These are phyloP conservation scores for Drosophila paranaensis DNA, from an alignment of 2,888 invertebrate species.

Conservation along the genomic window DNA sequence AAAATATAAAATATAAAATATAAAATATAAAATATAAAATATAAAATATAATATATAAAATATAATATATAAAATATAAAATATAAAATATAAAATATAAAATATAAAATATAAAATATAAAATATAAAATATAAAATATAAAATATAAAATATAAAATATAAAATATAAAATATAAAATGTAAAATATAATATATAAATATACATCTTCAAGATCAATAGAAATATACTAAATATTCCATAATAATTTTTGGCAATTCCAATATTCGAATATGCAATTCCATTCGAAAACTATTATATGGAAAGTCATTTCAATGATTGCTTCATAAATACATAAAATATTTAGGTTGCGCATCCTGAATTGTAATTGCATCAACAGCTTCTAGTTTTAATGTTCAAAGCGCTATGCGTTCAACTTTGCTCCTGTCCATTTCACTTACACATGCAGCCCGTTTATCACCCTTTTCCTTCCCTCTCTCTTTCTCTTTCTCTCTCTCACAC, in stretches of 20 bases:
- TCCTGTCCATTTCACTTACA: constrained; percentile 41
- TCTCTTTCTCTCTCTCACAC: constrained; percentile 11
- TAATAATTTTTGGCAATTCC: neutral
- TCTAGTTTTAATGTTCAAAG: constrained; percentile 27
- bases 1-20: too few relatives aligned
- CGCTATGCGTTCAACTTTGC: constrained; percentile 42
- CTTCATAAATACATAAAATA: constrained; percentile 20
- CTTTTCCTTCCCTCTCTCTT: constrained; percentile 7
- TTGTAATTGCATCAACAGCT: constrained; percentile 43
- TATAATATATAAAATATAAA: too few relatives aligned
- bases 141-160: too few relatives aligned
- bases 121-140: too few relatives aligned
- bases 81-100: too few relatives aligned
- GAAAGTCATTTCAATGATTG: constrained; percentile 10
- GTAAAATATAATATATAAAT: too few relatives aligned
- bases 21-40: too few relatives aligned
- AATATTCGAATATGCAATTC: neutral
- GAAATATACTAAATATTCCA: neutral
- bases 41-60: too few relatives aligned
- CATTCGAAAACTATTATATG: neutral
- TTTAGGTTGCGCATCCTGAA: constrained; percentile 27
- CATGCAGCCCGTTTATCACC: constrained; percentile 53
- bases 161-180: too few relatives aligned
- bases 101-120: too few relatives aligned
- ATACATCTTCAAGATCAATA: neutral